phyloP scores from a whole-genome alignment of 2,113 vertebrate genomes.

The Thalassarche chlororhynchos region DNA sequence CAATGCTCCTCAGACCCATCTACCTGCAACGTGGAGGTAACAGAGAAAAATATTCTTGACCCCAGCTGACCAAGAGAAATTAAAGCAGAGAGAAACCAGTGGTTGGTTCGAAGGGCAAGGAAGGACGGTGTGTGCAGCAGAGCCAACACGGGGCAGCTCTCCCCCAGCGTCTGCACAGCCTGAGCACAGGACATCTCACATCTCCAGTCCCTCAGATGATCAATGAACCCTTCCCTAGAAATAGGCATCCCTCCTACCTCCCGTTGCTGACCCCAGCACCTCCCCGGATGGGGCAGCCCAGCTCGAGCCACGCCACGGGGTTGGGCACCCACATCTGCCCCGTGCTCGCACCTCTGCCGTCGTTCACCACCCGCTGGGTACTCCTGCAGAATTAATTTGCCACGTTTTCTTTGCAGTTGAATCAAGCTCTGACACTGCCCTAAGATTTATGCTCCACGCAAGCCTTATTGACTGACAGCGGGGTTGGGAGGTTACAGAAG shows the following conservation, averaged over 20 bases:
- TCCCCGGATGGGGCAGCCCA: neutral
- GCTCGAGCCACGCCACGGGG: accelerated
- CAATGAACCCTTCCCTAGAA: neutral
- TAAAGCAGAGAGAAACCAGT: neutral
- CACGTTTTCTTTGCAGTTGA: neutral
- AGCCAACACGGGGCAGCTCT: neutral
- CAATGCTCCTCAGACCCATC: neutral
- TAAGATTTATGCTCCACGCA: neutral
- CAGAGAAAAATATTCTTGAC: neutral
- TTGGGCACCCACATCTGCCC: neutral
- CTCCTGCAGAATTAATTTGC: neutral
- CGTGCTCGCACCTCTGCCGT: accelerated
- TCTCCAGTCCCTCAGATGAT: accelerated
- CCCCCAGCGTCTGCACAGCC: neutral
- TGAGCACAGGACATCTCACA: neutral
- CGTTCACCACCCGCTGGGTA: accelerated
- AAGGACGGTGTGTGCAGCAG: neutral
- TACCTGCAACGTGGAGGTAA: neutral
- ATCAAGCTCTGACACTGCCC: neutral
- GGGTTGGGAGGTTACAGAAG: slow-evolving; percentile 53
- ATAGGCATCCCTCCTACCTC: neutral
- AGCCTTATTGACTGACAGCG: slow-evolving; percentile 33
- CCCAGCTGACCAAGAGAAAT: neutral
- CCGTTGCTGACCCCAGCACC: neutral
- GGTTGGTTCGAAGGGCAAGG: accelerated